Evolutionary conservation across 2,888 invertebrate species (phyloP), one percentile per base, ranked within the genome.

Genomic region (Conistra vaccinii): DNA sequence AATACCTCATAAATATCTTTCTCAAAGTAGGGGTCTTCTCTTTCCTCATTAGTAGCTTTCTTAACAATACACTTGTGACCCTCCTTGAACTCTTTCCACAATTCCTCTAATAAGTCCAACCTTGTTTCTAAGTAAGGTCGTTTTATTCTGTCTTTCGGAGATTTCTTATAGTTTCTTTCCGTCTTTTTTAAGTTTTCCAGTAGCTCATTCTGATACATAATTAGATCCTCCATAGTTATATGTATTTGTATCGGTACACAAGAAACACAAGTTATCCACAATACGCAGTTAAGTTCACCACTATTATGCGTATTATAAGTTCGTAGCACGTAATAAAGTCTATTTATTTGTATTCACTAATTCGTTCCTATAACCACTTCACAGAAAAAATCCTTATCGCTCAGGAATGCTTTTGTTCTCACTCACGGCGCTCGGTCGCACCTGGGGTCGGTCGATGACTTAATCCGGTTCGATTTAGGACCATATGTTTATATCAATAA

Each of bases 131-230:
- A 2, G 26, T 67, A 75, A 7, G 76, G 14, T 3, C 48, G 45
- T 57, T 68, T 76, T 3, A 73, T 63, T 23, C 76, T 57, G 7
- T 76, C 73, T 45, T 58, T 76, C 2, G 76, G 76, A 17, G 76
- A 20, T 26, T 68, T 73, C 55, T 55, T 76, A 23, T 48, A 76
- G 45, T 74, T 71, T 20, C n/a, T 76, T 42, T 76, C 70, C 3
- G 61, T 53, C 9, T 45, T 71, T 29, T 61, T 76, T 29, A 72
- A 17, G 32, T 63, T 76, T n/a, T 76, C 72, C 9, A 76, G 7
- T 9, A 73, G 51, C 9, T 76, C 76, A 20, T 29, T 23, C 53
- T 72, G 72, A 63, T 76, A 72, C 1, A 14, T 17, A 14, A 72
- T 20, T 17, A 66, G 58, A 23, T 66, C 57, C 17, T 66, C 66